A percentile compares a stretch with the other conserved stretches of the same genome.
Conservation (phyloP, 2,888 invertebrate species). For the Dasypogon diadema region DNA sequence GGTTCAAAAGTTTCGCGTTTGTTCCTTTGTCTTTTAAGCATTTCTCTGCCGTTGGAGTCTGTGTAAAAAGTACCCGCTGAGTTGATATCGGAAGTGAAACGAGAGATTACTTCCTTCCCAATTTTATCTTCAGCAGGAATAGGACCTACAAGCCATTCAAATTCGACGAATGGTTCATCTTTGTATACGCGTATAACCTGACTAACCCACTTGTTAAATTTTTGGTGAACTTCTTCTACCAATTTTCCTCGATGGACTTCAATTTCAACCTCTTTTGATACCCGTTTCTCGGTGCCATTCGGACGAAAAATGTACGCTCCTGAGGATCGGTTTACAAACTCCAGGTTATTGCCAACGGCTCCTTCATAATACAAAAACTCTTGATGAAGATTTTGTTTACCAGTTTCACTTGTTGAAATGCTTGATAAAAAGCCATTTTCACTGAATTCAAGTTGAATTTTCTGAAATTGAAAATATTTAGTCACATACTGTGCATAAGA, state of each 20-base stretch:
- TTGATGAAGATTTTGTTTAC: slow-evolving; percentile 68
- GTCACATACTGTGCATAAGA: too few species aligned
- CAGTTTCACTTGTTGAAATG: slow-evolving; percentile 57
- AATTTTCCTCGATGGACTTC: slow-evolving; percentile 70
- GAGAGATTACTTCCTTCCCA: slow-evolving; percentile 87
- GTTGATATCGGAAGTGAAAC: slow-evolving; percentile 76
- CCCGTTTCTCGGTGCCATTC: slow-evolving; percentile 64
- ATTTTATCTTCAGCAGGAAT: slow-evolving; percentile 75
- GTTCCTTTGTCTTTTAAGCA: slow-evolving; percentile 77
- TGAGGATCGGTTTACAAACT: slow-evolving; percentile 77
- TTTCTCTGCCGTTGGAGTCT: slow-evolving; percentile 93
- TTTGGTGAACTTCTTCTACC: slow-evolving; percentile 75
- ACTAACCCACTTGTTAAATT: slow-evolving; percentile 78
- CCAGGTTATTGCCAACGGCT: slow-evolving; percentile 75
- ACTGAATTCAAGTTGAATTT: slow-evolving; percentile 56
- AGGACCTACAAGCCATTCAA: slow-evolving; percentile 84
- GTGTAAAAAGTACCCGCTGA: slow-evolving; percentile 84
- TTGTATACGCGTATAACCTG: slow-evolving; percentile 79
- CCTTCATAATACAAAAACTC: slow-evolving; percentile 81
- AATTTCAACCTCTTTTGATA: slow-evolving; percentile 61
- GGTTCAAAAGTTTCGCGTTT: slow-evolving; percentile 81
- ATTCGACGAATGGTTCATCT: slow-evolving; percentile 73
- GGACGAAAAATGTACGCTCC: slow-evolving; percentile 95
- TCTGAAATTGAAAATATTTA: too few species aligned
- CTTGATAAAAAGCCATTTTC: slow-evolving; percentile 53